Percentiles rank a stretch among this genome's conserved stretches.
phyloP scores from a whole-genome alignment of 2,113 vertebrate species.

The Corythoichthys haematopterus region DNA sequence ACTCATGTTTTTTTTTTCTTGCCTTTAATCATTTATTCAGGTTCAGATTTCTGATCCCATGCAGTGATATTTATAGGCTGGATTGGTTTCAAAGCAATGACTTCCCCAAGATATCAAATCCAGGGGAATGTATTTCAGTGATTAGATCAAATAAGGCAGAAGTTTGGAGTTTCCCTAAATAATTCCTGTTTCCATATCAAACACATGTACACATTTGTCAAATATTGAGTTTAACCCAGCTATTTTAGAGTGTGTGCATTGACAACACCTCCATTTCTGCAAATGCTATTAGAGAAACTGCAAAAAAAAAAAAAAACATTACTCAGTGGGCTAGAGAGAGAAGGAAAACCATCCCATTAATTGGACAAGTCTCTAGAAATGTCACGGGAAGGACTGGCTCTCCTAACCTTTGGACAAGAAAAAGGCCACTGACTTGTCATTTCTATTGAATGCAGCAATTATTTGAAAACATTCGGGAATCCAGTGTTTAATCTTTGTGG shows the following conservation, averaged over 20 bases:
- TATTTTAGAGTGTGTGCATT: not conserved
- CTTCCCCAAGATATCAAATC: not conserved
- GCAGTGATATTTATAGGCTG: not conserved
- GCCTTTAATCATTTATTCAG: slow-evolving; percentile 8
- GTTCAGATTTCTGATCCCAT: not conserved
- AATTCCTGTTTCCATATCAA: not conserved
- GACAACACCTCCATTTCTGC: not conserved
- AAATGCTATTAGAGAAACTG: not conserved
- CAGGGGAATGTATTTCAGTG: not conserved
- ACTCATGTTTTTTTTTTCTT: not conserved
- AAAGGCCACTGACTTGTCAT: not conserved
- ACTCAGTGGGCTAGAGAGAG: not conserved
- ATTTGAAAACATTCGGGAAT: not conserved
- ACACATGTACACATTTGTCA: not conserved
- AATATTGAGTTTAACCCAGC: not conserved
- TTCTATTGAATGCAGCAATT: slow-evolving; percentile 4
- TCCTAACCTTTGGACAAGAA: slow-evolving; percentile 3
- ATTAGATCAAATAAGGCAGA: not conserved
- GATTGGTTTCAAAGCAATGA: not conserved
- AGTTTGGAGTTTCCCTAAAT: not conserved
- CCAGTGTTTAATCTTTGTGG: not conserved
- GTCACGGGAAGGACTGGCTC: not conserved
- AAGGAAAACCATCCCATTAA: not conserved
- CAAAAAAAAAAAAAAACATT: not conserved
- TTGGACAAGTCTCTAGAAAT: slow-evolving; percentile 3